A percentile compares a stretch with the other conserved stretches of the same genome.
phyloP scores from a whole-genome alignment of 2,113 vertebrate genomes.

The Anas platyrhynchos region DNA sequence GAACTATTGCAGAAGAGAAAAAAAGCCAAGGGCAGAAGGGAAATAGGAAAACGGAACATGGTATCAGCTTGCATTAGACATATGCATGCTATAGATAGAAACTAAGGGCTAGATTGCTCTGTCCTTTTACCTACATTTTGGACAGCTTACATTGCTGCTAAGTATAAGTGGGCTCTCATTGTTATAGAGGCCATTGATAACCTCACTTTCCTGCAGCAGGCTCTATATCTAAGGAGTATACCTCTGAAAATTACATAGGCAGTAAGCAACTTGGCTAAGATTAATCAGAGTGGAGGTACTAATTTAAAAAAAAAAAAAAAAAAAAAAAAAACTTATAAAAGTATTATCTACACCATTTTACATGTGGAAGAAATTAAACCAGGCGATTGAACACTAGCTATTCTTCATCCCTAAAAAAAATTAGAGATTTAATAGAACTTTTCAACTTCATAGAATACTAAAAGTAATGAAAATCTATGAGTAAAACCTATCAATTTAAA shows the following conservation, averaged over 20 bases:
- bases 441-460: not conserved
- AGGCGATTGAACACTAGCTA: not conserved
- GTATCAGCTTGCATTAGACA: not conserved
- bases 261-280: not conserved
- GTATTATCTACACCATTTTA: not conserved
- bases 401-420: not conserved
- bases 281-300: not conserved
- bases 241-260: not conserved
- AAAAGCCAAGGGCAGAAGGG: not conserved
- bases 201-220: not conserved
- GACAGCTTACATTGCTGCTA: not conserved
- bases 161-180: not conserved
- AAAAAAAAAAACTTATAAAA: not conserved
- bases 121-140: not conserved
- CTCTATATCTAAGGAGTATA: not conserved
- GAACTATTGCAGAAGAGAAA: conserved; percentile 9
- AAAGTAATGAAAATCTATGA: not conserved
- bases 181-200: not conserved
- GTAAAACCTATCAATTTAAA: not conserved
- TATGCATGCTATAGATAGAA: not conserved
- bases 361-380: not conserved
- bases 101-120: not conserved
- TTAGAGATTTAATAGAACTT: not conserved
- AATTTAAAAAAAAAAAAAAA: not conserved
- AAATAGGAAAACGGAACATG: conserved; percentile 25